Evolutionary conservation across 2,888 invertebrate genomes (phyloP), one percentile per base, ranked within the genome.

Genomic region (Agriopis aurantiaria): DNA sequence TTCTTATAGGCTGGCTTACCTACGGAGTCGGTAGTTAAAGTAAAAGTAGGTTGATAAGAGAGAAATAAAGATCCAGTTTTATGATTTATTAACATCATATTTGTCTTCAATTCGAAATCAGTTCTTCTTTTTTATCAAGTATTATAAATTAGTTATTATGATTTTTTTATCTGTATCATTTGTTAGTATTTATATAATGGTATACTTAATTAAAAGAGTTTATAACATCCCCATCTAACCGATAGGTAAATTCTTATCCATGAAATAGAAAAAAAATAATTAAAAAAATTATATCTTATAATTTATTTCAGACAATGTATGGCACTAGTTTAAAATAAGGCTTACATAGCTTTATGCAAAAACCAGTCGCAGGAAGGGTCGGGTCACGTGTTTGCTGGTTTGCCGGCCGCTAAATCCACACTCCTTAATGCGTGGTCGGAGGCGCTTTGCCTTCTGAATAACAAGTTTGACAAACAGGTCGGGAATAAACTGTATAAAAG

Each of bases 31-130:
- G 57, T 67, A 41, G 59, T 69, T 72, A 33, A 56, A 76, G 80
- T 81, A 82, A 82, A 82, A 82, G 81, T 82, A 68, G 79, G 75
- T 66, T 75, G 69, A 49, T 46, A 57, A 75, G 64, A 69, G 75
- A 71, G 65, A 69, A 60, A 70, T 53, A 46, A 43, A 33, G 33
- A 33, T 33, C 9, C 9, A 43, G 56, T 71, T 68, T 61, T 63
- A 69, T 70, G 71, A 78, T 72, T 77, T 73, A 78, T 78, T 57
- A 17, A 14, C 61, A 53, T 68, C 62, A 60, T 66, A 69, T 55
- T 53, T 17, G 48, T 49, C 45, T 57, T 14, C 8, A 56, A 43
- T 45, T 49, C 11, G 46, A 12, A 1, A 46, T 46, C 1, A 12
- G 10, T 46, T 11, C 12, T 10, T 46, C 46, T 46, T 33, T 33